A percentile compares a stretch with the other conserved stretches of the same genome.
Conservation (phyloP, 2,888 invertebrate species). For the Bruchidius siliquastri region DNA sequence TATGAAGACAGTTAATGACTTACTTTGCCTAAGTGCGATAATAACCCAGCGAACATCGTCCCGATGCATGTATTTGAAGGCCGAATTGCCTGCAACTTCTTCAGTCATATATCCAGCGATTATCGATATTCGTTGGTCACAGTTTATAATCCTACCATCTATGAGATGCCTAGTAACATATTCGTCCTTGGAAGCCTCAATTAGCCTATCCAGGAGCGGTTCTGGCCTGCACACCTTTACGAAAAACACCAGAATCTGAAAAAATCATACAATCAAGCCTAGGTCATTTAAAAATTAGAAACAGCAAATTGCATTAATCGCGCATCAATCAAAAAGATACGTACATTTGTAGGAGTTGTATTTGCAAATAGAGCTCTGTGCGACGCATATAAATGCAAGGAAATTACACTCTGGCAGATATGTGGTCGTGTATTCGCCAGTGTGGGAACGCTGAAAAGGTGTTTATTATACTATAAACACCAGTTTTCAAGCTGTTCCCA, state of each 20-base stretch:
- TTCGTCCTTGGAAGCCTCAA: constrained; percentile 72
- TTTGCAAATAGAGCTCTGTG: too few species aligned
- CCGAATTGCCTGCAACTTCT: constrained; percentile 82
- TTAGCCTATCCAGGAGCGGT: constrained; percentile 60
- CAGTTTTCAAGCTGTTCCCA: too few species aligned
- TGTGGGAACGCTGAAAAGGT: too few species aligned
- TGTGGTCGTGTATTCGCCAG: too few species aligned
- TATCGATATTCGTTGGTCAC: constrained; percentile 85
- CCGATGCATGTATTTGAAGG: constrained; percentile 85
- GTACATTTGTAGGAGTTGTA: too few species aligned
- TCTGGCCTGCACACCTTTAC: constrained; percentile 68
- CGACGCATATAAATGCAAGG: too few species aligned
- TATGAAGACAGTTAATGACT: too few species aligned
- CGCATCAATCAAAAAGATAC: too few species aligned
- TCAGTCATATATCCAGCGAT: constrained; percentile 86
- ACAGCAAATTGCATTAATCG: too few species aligned
- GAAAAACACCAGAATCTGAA: constrained; percentile 65
- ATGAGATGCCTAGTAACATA: constrained; percentile 86
- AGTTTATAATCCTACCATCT: constrained; percentile 84
- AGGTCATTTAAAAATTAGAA: neutral
- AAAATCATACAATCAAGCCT: constrained; percentile 11
- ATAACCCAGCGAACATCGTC: constrained; percentile 88
- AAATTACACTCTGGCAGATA: too few species aligned
- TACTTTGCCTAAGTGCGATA: constrained; percentile 80
- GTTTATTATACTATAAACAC: too few species aligned